Evolutionary conservation across 2,797 vertebrate genomes (phyloP), one percentile per base, ranked within the genome.

Genomic region (Merluccius polli): DNA sequence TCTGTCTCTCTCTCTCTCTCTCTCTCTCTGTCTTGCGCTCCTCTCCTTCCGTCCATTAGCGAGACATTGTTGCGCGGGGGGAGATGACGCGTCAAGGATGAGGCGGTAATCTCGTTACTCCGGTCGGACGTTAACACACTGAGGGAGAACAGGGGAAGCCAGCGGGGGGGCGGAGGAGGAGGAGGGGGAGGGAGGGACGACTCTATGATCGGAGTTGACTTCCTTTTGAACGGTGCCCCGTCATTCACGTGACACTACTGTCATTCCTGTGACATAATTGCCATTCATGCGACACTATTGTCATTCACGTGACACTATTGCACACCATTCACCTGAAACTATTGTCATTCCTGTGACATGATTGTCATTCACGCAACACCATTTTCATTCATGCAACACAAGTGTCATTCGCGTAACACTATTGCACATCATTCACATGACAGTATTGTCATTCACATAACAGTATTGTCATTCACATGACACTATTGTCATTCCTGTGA

Each of bases 71-170:
- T 21, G 15, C 69, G 7, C 30, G 81, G 74, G 81, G 79, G 75
- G 73, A 72, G 18, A 24, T 9, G 52, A 24, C n/a, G 8, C 78
- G 78, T 81, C 83, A 69, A 85, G 79, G 82, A 83, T 36, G 24
- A 27, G 8, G 24, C 2, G 75, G 72, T 89, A 90, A 91, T 89
- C 88, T 82, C 70, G 84, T 87, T 89, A 87, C 86, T 48, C 69
- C 4, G 77, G 76, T 65, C n/a, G 52, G 52, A 24, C n/a, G 9
- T 85, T 75, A 59, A 81, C 85, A 65, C 83, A 0, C 36, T 9
- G 33, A 21, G 74, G 0, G 69, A 33, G 29, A 18, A 29, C 33
- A 2, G 16, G 32, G 70, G 10, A 5, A 24, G 70, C 1, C 10
- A 16, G 67, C 3, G 10, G 30, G 32, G 12, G 73, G 0, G 71